Evolutionary conservation across 2,113 vertebrate genomes (phyloP).

Genomic region (Dicaeum eximium): DNA sequence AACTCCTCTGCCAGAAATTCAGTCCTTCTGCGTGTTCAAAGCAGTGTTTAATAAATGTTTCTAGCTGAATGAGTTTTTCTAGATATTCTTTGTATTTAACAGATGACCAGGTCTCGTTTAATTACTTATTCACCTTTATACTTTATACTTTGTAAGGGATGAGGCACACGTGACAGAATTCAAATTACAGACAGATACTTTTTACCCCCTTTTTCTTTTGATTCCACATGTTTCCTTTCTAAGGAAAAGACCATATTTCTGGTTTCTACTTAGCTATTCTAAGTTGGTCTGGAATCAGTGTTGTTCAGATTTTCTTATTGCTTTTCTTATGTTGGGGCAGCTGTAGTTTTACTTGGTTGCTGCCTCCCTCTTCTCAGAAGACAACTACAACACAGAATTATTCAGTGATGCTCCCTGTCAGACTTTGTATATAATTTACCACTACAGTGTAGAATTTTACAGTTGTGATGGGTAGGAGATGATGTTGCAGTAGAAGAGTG

Average conservation of each 20-base stretch:
- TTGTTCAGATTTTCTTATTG: background rate
- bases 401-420: background rate
- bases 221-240: background rate
- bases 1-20: background rate
- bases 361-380: background rate
- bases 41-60: background rate
- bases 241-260: accelerated
- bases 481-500: background rate
- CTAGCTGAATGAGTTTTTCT: background rate
- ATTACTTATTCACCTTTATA: background rate
- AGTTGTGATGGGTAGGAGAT: background rate
- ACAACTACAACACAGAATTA: background rate
- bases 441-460: background rate
- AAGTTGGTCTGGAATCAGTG: background rate
- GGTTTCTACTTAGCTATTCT: background rate
- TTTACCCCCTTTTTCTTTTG: background rate
- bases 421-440: background rate
- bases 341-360: background rate
- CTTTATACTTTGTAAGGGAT: background rate
- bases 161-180: background rate
- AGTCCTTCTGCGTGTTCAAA: background rate
- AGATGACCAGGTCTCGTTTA: background rate
- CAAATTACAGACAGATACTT: background rate
- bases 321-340: background rate
- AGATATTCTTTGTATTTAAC: background rate